A percentile compares a stretch with the other conserved stretches of the same genome.
phyloP scores from a whole-genome alignment of 2,113 vertebrate genomes.

The Syngnathus floridae region DNA sequence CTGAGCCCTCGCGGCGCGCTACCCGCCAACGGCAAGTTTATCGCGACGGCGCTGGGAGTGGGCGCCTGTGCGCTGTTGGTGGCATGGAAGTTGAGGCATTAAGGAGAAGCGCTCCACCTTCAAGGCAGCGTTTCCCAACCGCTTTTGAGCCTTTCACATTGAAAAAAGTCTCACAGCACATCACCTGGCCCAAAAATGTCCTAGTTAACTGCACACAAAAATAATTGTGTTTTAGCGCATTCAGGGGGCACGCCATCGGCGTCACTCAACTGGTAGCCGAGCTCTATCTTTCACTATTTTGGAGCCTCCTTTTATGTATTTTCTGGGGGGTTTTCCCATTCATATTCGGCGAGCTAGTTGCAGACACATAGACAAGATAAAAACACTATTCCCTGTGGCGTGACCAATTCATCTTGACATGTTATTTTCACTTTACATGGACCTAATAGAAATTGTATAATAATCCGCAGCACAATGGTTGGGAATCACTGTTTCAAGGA shows the following conservation, averaged over 20 bases:
- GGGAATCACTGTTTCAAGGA: neutral
- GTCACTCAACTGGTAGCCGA: too few relatives aligned
- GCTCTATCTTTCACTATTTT: too few relatives aligned
- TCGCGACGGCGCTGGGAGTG: conserved; percentile 54
- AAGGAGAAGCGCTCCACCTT: conserved; percentile 21
- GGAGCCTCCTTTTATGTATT: too few relatives aligned
- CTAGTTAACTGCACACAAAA: neutral
- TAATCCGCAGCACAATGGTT: neutral
- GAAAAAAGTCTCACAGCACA: neutral
- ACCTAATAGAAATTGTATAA: too few relatives aligned
- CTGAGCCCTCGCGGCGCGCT: neutral
- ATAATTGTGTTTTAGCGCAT: too few relatives aligned
- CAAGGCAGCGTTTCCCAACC: conserved; percentile 23
- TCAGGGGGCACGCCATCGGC: too few relatives aligned
- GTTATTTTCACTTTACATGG: too few relatives aligned
- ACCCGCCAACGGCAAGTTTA: conserved; percentile 29
- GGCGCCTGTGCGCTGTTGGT: conserved; percentile 48
- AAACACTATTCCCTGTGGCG: too few relatives aligned
- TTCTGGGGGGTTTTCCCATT: too few relatives aligned
- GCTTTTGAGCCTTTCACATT: conserved; percentile 12
- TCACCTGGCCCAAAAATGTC: neutral
- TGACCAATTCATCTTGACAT: too few relatives aligned
- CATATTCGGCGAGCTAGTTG: too few relatives aligned
- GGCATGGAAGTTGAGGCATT: conserved; percentile 59
- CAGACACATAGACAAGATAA: too few relatives aligned